phyloP scores from a whole-genome alignment of 2,888 invertebrate genomes.

The Anthophora plumipes region DNA sequence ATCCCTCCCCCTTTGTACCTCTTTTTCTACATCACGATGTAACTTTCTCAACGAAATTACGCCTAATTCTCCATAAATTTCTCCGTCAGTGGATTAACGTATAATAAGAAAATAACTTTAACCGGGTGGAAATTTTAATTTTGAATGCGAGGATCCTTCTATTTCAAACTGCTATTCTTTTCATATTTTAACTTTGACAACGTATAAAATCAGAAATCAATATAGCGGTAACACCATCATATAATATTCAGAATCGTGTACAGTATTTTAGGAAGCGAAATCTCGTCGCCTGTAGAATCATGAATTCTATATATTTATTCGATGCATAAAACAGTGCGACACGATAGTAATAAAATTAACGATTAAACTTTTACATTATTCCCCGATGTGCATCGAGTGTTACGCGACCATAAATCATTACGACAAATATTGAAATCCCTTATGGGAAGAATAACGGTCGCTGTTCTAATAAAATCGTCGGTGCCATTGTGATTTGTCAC shows the following conservation, averaged over 20 bases:
- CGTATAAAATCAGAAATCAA: no score
- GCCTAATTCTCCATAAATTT: constrained; percentile 1
- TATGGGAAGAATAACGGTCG: not conserved
- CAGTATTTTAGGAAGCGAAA: not conserved
- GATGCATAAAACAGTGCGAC: not conserved
- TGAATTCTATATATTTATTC: not conserved
- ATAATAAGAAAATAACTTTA: not conserved
- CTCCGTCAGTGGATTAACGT: not conserved
- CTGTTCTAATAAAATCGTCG: constrained; percentile 13
- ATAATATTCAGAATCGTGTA: not conserved
- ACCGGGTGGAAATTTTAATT: not conserved
- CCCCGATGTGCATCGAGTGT: not conserved
- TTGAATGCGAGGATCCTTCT: not conserved
- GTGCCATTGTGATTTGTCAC: constrained; percentile 30
- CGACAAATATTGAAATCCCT: not conserved
- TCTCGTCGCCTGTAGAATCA: not conserved
- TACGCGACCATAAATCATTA: not conserved
- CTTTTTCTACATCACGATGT: not conserved
- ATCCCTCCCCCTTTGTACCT: no score
- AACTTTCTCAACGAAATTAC: constrained; percentile 14
- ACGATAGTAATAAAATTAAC: not conserved
- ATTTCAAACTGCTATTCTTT: no score
- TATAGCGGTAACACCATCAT: no score
- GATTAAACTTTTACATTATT: not conserved
- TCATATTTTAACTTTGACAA: no score